Evolutionary conservation across 2,113 vertebrate species (phyloP).

Genomic region (Larimichthys polyactis): DNA sequence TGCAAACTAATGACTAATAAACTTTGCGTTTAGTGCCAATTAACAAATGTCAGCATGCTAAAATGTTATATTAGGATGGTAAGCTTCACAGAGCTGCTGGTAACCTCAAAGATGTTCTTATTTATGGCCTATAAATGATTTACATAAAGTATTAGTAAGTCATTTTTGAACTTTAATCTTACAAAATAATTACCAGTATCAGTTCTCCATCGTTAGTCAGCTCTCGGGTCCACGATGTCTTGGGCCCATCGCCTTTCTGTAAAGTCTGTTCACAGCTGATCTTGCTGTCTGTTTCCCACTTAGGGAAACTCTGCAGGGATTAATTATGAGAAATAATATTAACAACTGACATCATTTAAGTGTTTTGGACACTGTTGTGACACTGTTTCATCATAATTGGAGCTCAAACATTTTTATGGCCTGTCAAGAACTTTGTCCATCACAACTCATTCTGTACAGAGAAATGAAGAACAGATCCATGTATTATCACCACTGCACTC

Average conservation of each 20-base stretch:
- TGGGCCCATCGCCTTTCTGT: slow-evolving; percentile 91
- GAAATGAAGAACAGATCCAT: slow-evolving; percentile 62
- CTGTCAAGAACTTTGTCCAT: slow-evolving; percentile 31
- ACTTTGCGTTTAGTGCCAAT: not conserved
- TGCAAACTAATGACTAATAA: not conserved
- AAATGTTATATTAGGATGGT: no score
- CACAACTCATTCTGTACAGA: slow-evolving; percentile 32
- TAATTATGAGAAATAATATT: slow-evolving; percentile 3
- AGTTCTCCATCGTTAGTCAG: slow-evolving; percentile 91
- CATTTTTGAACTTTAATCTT: no score
- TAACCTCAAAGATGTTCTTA: no score
- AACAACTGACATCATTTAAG: slow-evolving; percentile 3
- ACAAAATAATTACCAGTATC: slow-evolving; percentile 88
- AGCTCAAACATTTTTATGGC: slow-evolving; percentile 25
- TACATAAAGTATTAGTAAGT: no score
- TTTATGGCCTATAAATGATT: no score
- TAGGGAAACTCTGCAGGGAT: slow-evolving; percentile 87
- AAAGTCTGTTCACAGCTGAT: slow-evolving; percentile 92
- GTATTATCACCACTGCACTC: slow-evolving; percentile 33
- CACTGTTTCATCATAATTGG: not conserved
- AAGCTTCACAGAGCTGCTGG: no score
- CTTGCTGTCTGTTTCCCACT: slow-evolving; percentile 91
- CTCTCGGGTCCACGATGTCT: slow-evolving; percentile 91
- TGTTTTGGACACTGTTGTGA: not conserved
- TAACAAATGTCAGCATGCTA: not conserved